These are phyloP conservation scores for Orycteropus afer DNA, from an alignment of 2,113 vertebrate genomes.

Conservation along the genomic window DNA sequence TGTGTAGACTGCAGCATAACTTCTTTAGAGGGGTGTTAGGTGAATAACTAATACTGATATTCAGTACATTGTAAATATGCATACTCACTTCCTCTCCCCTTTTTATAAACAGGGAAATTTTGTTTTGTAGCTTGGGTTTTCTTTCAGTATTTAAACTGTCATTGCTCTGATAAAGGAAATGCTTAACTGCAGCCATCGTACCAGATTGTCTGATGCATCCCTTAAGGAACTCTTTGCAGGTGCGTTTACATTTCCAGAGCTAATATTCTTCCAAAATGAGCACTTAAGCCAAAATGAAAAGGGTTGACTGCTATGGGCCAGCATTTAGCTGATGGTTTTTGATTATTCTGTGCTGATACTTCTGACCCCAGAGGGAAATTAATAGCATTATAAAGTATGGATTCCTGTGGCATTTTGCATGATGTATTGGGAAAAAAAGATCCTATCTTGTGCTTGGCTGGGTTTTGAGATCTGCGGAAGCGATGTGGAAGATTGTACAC, in stretches of 20 bases:
- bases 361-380: constrained; percentile 49
- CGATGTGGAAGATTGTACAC: neutral
- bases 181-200: neutral
- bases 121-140: neutral
- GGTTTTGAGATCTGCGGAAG: neutral
- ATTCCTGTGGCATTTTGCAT: neutral
- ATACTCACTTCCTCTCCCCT: neutral
- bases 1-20: neutral
- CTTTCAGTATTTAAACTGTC: neutral
- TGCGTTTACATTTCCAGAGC: neutral
- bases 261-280: neutral
- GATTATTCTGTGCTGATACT: constrained; percentile 37
- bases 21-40: fast-evolving
- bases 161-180: neutral
- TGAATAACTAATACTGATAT: neutral
- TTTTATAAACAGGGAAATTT: neutral
- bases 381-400: constrained; percentile 5
- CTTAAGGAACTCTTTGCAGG: neutral
- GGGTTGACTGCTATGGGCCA: neutral
- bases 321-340: constrained; percentile 6
- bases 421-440: neutral
- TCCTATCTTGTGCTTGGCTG: neutral
- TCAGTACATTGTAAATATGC: neutral
- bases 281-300: neutral
- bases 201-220: neutral